Conservation (phyloP, 2,797 vertebrate genomes). For the Pangasius mekongensis region DNA sequence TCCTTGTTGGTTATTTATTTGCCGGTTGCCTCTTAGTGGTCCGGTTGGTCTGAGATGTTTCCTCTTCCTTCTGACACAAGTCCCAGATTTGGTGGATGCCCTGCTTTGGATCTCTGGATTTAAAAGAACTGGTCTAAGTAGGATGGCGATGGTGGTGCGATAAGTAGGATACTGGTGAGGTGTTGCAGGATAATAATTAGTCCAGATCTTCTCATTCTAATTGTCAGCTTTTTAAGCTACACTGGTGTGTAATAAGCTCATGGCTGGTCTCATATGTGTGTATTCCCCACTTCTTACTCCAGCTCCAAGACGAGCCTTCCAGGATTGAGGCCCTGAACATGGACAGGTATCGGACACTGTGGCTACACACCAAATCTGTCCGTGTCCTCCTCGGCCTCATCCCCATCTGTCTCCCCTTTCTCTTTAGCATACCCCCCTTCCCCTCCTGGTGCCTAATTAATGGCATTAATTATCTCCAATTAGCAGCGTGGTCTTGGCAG, state of each 20-base stretch:
- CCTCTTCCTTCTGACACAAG: neutral
- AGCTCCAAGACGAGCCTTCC: neutral
- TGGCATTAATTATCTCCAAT: constrained; percentile 67
- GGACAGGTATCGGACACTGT: constrained; percentile 42
- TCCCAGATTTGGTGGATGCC: neutral
- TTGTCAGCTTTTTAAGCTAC: neutral
- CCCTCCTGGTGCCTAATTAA: constrained; percentile 60
- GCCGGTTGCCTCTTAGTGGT: neutral
- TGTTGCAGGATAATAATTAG: too few relatives aligned
- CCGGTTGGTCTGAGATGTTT: neutral
- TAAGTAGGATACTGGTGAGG: neutral
- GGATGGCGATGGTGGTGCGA: neutral
- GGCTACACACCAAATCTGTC: constrained; percentile 28
- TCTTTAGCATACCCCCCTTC: constrained; percentile 47
- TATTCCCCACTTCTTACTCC: neutral
- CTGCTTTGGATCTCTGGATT: too few relatives aligned
- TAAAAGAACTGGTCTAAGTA: neutral
- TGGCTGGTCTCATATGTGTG: neutral
- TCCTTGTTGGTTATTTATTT: neutral
- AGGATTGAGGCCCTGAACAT: constrained; percentile 29
- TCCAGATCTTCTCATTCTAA: neutral
- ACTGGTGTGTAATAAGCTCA: neutral
- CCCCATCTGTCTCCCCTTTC: constrained; percentile 46
- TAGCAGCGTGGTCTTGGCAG: constrained; percentile 61
- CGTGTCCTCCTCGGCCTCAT: constrained; percentile 19